These are phyloP conservation scores for Cynoglossus semilaevis DNA, from an alignment of 2,113 vertebrate species.

Conservation along the genomic window DNA sequence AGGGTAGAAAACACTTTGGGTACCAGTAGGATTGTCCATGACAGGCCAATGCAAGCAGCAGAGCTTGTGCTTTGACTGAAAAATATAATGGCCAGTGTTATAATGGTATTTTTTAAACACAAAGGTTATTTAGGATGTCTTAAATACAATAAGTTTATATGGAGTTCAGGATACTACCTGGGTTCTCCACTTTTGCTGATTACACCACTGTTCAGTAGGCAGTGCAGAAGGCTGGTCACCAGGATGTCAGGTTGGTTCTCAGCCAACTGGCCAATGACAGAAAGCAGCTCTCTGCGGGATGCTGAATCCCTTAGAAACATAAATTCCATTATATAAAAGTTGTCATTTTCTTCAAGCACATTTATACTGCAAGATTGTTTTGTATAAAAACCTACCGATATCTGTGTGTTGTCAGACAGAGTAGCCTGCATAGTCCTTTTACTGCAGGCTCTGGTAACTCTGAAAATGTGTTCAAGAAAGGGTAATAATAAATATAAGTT, in stretches of 20 bases:
- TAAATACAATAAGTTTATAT: too few species aligned
- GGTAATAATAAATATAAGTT: neutral
- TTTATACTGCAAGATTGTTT: neutral
- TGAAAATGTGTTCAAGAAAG: constrained; percentile 27
- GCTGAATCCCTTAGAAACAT: constrained; percentile 82
- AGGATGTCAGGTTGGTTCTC: constrained; percentile 87
- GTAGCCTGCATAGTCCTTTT: constrained; percentile 94
- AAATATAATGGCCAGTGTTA: neutral
- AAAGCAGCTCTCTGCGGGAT: constrained; percentile 87
- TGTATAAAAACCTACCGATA: constrained; percentile 80
- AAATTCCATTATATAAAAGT: neutral
- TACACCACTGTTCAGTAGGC: constrained; percentile 86
- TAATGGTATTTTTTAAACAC: too few species aligned
- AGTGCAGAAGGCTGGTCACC: constrained; percentile 84
- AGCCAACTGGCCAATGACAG: constrained; percentile 84
- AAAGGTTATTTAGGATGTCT: too few species aligned
- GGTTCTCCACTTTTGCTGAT: constrained; percentile 81
- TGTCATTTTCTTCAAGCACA: neutral
- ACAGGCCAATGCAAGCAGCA: constrained; percentile 85
- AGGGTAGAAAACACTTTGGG: constrained; percentile 79
- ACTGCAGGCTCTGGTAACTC: constrained; percentile 86
- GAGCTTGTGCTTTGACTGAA: constrained; percentile 90
- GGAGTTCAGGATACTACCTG: constrained; percentile 72
- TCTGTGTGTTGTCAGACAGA: constrained; percentile 94
- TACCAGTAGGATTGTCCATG: constrained; percentile 91